Base-by-base conservation (phyloP, 1,140 invertebrate species). In the Diabrotica undecimpunctata region DNA sequence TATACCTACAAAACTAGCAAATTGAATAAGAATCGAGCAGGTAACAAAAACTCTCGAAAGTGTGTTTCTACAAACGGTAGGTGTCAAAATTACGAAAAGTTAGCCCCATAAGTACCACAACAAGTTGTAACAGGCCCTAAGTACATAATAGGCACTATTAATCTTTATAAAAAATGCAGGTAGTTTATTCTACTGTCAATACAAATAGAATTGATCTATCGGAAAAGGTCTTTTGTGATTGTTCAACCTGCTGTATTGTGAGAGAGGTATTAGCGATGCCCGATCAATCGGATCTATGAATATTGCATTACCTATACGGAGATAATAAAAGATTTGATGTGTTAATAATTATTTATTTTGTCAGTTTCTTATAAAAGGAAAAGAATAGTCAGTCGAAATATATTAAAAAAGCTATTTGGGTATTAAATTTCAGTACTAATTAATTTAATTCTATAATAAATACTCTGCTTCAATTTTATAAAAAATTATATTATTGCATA, bases 141-240 rank as follows among this genome's bases (percentile, higher is more conserved):
- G 9, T 35, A 36, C 54, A 55, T 55, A 55, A 57, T 57, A 37
- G 37, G 36, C 55, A 38, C 55, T 57, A 57, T 57, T 57, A 57
- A 37, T 57, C 55, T 57, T 57, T 38, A 57, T 36, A 57, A 57
- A 54, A 57, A 57, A 57, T 57, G 12, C 55, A 57, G 55, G 55
- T 57, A 57, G 55, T 57, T 57, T 36, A 57, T 57, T 37, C 37
- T 25, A 25, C 55, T 57, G 55, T 57, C 55, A 57, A 57, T 57
- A 57, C 25, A 57, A 57, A 57, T 37, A 57, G 36, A 57, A 57
- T 57, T 57, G 55, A 57, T 57, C 55, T 57, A 57, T 57, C 55
- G 55, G 36, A 57, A 57, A 57, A 8, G 37, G 25, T n/a, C 55
- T 12, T 37, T 57, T 41, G 37, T 57, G n/a, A 57, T 57, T 37